Base-by-base conservation (phyloP, 2,888 invertebrate genomes). In the Parapristionchus giblindavisi region DNA sequence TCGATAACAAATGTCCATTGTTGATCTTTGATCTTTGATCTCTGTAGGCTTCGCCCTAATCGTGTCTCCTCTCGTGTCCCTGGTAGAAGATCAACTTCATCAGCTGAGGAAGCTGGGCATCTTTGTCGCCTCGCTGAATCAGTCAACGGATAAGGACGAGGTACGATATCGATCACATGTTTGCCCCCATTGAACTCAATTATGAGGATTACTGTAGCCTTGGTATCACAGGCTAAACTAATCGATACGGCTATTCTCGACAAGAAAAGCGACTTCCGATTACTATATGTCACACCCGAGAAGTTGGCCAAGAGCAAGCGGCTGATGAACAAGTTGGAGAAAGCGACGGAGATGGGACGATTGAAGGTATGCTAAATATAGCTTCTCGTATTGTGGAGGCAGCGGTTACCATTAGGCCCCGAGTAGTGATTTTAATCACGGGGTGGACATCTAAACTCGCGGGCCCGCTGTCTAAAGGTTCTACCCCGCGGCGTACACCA, bases 11-110 rank as follows among this genome's bases (percentile, higher is more conserved):
- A n/a, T n/a, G n/a, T n/a, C n/a, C n/a, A n/a, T n/a, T n/a, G n/a
- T n/a, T n/a, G n/a, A n/a, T n/a, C n/a, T n/a, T n/a, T n/a, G n/a
- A n/a, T n/a, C n/a, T n/a, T n/a, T n/a, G n/a, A n/a, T n/a, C n/a
- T 60, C 2, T 8, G 40, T 43, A 83, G 97, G 97, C 0, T 92
- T 98, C 0, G 95, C 96, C 0, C 91, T 99, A 77, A 96, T 99
- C 4, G 92, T 99, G 79, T 97, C 97, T 38, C 98, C 99, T 0
- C 90, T 99, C 43, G 93, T 94, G 88, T 96, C 97, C 1, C 91
- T 99, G 27, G 97, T 99, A 79, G 91, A 94, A 84, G 98, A 99
- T 89, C 98, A 99, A 91, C 95, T 96, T 71, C 93, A 93, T 88
- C 96, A 95, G 89, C 90, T 98, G 73, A 91, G 92, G 52, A 82